phyloP scores from a whole-genome alignment of 2,888 invertebrate species.

The Tetramorium bicarinatum region DNA sequence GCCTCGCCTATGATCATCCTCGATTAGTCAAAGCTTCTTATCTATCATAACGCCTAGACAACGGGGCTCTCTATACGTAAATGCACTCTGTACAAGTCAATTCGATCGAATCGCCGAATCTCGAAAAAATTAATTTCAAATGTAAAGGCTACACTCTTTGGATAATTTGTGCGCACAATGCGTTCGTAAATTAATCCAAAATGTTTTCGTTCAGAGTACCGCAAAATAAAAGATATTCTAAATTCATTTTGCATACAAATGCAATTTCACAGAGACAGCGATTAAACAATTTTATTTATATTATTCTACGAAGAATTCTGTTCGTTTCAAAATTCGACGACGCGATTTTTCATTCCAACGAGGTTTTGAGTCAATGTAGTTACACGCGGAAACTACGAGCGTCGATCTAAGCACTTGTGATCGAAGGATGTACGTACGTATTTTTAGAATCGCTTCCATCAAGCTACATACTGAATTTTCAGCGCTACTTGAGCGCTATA shows the following conservation, averaged over 20 bases:
- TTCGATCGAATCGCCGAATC: slow-evolving; percentile 39
- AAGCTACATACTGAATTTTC: slow-evolving; percentile 41
- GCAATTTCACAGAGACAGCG: neutral
- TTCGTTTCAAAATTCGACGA: slow-evolving; percentile 33
- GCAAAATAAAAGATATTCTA: neutral
- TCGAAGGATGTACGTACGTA: slow-evolving; percentile 38
- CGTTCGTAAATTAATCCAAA: neutral
- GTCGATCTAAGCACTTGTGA: slow-evolving; percentile 47
- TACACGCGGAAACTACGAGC: slow-evolving; percentile 47
- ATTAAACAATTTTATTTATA: neutral
- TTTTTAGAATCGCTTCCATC: slow-evolving; percentile 48
- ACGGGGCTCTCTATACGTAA: slow-evolving; percentile 35
- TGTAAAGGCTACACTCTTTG: neutral
- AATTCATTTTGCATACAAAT: neutral
- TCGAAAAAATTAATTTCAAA: neutral
- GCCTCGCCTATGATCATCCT: slow-evolving; percentile 32
- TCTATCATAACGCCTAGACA: slow-evolving; percentile 45
- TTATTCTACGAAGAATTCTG: neutral
- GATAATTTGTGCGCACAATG: neutral
- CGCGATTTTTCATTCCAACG: slow-evolving; percentile 18
- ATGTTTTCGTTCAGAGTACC: neutral
- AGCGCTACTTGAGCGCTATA: slow-evolving; percentile 62
- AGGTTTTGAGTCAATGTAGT: slow-evolving; percentile 39
- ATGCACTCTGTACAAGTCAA: slow-evolving; percentile 37
- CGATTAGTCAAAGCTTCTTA: slow-evolving; percentile 49